phyloP scores from a whole-genome alignment of 2,888 invertebrate species.

The Plagodis pulveraria region DNA sequence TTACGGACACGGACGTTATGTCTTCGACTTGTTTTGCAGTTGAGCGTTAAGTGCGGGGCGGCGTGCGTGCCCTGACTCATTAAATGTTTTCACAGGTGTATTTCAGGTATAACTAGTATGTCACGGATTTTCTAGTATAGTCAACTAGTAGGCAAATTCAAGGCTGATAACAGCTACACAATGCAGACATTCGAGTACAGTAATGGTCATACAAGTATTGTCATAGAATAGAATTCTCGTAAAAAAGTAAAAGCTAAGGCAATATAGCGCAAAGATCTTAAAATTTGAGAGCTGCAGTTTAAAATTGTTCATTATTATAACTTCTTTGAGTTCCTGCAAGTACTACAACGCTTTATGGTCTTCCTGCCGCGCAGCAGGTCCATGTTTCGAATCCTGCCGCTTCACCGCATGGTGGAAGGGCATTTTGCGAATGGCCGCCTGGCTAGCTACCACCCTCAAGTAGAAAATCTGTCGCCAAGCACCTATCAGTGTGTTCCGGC shows the following conservation, averaged over 20 bases:
- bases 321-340: no score
- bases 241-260: background rate
- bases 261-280: background rate
- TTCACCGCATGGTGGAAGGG: no score
- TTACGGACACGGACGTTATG: constrained; percentile 24
- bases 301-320: no score
- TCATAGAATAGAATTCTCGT: background rate
- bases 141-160: constrained; percentile 12
- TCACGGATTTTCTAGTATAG: constrained; percentile 32
- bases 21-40: constrained; percentile 30
- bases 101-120: constrained; percentile 35
- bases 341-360: no score
- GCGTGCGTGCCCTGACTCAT: constrained; percentile 37
- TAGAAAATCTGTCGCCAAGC: no score
- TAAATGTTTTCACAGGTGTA: constrained; percentile 42
- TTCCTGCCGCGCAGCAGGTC: no score
- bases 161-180: constrained; percentile 13
- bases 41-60: constrained; percentile 16
- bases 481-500: no score
- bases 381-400: no score
- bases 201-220: background rate
- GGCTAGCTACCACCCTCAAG: no score
- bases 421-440: no score
- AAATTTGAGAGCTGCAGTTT: no score
- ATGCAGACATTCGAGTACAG: background rate